Evolutionary conservation across 2,797 vertebrate genomes (phyloP), one percentile per base, ranked within the genome.

Genomic region (Simalia tracyae): DNA sequence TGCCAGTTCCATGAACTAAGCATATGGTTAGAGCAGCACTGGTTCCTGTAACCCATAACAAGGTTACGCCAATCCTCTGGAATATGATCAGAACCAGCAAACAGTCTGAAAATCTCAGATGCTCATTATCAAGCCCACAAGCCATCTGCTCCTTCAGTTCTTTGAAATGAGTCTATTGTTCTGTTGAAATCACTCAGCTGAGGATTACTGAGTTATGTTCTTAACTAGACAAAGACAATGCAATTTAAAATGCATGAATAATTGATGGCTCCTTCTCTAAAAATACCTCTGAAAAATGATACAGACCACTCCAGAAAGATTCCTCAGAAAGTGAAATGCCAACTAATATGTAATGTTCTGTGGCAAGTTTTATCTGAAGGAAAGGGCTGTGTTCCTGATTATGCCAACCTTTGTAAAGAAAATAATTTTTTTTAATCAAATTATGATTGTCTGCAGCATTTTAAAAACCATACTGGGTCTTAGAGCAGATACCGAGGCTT

Each of bases 191-290:
- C 36, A 8, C 91, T 81, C 36, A 26, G 86, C 91, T 36, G 24
- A 87, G 36, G 57, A 81, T 88, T 88, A 63, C 31, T 88, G 86
- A 88, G 57, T 91, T 91, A 63, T 87, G 91, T 81, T 54, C 91
- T 61, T 91, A 63, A 61, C 86, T 46, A 54, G 42, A 88, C 57
- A 88, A 63, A 87, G 57, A 88, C 86, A 91, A 91, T 76, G 86
- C 68, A 87, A 56, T 87, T 88, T 81, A 88, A 87, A 81, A 61
- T 26, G 28, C 66, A 91, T 91, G 86, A 81, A 88, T 91, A 88
- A 88, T 88, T 61, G 86, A 91, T 76, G 26, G 57, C 36, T 36
- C 66, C 68, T 88, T 54, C 59, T 46, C 91, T 91, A 88, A 88
- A 88, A 91, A 76, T 91, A 91, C 46, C 86, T 54, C 56, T 24